Percentiles rank a stretch among this genome's conserved stretches.
These are phyloP conservation scores for Apantesis nais DNA, from an alignment of 2,888 invertebrate genomes.

Conservation along the genomic window DNA sequence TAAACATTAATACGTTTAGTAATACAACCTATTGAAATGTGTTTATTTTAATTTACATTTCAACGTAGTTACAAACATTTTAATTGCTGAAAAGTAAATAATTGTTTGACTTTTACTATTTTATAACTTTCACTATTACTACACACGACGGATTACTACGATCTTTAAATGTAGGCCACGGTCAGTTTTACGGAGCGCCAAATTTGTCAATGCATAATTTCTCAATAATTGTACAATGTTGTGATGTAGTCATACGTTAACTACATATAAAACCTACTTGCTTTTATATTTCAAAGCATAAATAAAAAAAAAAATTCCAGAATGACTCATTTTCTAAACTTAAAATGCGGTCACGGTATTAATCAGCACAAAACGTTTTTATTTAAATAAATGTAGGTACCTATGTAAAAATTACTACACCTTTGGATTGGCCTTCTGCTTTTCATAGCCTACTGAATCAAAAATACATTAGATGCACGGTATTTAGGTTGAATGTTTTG, in stretches of 20 bases:
- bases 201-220: neutral
- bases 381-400: conserved; percentile 48
- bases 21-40: neutral
- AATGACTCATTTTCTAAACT: conserved; percentile 39
- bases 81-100: neutral
- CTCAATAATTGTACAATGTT: neutral
- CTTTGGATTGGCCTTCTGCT: conserved; percentile 48
- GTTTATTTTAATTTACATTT: neutral
- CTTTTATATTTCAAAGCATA: neutral
- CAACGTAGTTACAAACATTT: neutral
- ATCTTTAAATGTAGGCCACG: neutral
- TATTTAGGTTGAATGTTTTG: conserved; percentile 50
- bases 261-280: neutral
- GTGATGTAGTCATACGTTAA: neutral
- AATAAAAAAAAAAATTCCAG: neutral
- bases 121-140: neutral
- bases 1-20: neutral
- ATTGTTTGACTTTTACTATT: neutral
- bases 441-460: conserved; percentile 51
- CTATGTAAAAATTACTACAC: conserved; percentile 38
- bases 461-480: conserved; percentile 27
- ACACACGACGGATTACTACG: neutral
- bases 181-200: neutral
- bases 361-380: conserved; percentile 40
- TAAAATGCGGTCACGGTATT: conserved; percentile 38